Base-by-base conservation (phyloP, 2,113 vertebrate genomes). In the Anolis carolinensis region DNA sequence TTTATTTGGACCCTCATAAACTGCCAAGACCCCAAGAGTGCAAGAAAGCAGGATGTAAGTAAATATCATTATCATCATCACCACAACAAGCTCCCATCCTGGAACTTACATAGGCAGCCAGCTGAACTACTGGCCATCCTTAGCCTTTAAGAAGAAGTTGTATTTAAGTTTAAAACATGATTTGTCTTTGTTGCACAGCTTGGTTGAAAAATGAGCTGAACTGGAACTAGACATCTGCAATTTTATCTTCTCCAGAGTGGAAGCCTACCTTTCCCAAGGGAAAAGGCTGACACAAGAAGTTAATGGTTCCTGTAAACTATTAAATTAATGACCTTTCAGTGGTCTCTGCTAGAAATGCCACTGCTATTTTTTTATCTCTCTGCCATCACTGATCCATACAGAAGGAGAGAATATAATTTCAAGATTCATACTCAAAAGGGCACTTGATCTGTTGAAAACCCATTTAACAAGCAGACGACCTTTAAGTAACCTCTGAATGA, bases 101-200 rank as follows among this genome's bases (percentile, higher is more conserved):
- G n/a, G n/a, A n/a, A n/a, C n/a, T n/a, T n/a, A n/a, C n/a, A n/a
- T n/a, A n/a, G n/a, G n/a, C n/a, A n/a, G n/a, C n/a, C n/a, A n/a
- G n/a, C n/a, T n/a, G n/a, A n/a, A n/a, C n/a, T n/a, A n/a, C n/a
- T n/a, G n/a, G n/a, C n/a, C n/a, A n/a, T n/a, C n/a, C n/a, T n/a
- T n/a, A n/a, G n/a, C n/a, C n/a, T n/a, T n/a, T n/a, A n/a, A n/a
- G n/a, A n/a, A n/a, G n/a, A n/a, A n/a, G n/a, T 71, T 52, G 87
- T 82, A 89, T 84, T 75, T 52, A 68, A 0, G 0, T 74, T 73
- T 50, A 59, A 86, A 81, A 79, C 7, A 8, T n/a, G 36, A 82
- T 86, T 86, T 87, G 65, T 87, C 87, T 63, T 5, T 25, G 89
- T 82, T 81, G 84, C 84, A 93, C 0, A 52, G 62, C 87, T 83